Percentiles rank a stretch among this genome's conserved stretches.
Evolutionary conservation across 2,797 vertebrate species (phyloP).

Genomic region (Psittacula echo): DNA sequence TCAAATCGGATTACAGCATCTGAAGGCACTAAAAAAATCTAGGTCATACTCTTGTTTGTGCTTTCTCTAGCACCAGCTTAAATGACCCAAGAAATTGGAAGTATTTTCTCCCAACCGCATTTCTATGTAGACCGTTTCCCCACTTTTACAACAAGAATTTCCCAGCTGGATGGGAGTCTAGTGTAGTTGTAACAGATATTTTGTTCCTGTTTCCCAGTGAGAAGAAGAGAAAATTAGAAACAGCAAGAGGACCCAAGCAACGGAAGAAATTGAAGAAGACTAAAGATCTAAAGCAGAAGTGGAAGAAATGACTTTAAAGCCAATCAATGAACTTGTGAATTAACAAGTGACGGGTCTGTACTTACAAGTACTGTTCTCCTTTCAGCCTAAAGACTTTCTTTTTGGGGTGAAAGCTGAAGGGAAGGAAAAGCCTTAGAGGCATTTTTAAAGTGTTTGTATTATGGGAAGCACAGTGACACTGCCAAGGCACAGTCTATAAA

Average conservation of each 20-base stretch:
- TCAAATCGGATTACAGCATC: neutral
- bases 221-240: slow-evolving; percentile 89
- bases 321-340: neutral
- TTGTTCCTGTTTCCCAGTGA: slow-evolving; percentile 79
- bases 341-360: neutral
- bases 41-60: neutral
- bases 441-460: neutral
- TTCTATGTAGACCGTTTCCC: neutral
- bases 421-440: neutral
- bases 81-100: neutral
- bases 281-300: slow-evolving; percentile 77
- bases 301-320: slow-evolving; percentile 66
- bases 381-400: neutral
- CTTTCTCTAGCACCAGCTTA: neutral
- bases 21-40: neutral
- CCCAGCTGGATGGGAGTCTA: neutral
- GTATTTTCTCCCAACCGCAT: neutral
- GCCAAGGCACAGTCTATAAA: neutral
- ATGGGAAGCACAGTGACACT: neutral
- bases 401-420: neutral
- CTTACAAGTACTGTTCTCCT: neutral
- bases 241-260: slow-evolving; percentile 72
- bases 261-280: slow-evolving; percentile 85
- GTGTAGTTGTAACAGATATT: neutral
- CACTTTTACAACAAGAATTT: neutral